Evolutionary conservation across 1,140 invertebrate species (phyloP), one percentile per base, ranked within the genome.

Genomic region (Drosophila burlai): DNA sequence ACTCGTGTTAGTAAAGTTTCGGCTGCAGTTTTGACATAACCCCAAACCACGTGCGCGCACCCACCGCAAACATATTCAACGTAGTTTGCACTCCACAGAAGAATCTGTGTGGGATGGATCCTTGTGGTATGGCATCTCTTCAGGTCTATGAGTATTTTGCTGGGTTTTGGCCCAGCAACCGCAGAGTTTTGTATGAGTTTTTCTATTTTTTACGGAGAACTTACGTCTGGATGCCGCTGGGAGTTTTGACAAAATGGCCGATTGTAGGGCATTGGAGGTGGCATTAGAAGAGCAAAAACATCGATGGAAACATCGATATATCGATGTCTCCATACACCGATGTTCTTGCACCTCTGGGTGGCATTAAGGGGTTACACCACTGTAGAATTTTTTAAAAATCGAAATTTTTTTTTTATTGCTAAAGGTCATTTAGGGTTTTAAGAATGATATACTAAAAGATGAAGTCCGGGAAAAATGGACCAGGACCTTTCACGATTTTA

Each of bases 161-260:
- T 24, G 18, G 18, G 15, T 8, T 50, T 72, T 60, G 7, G 2
- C 15, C 36, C 2, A 67, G 49, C 26, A 13, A 15, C 13, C 15
- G 16, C 42, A 29, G 2, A 38, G 13, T 40, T 26, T 40, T n/a
- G 3, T 11, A 0, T 31, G 3, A 21, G 16, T 11, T 38, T 40
- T 43, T 24, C 24, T 26, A 0, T 6, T 40, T 29, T 26, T 31
- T 34, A 31, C 10, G 10, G 10, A 36, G 15, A 58, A 95, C 96
- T 96, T 93, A 96, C 96, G 96, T 94, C 91, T 94, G 94, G 93
- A 96, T 95, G 96, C 96, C 96, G 96, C 95, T 95, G 95, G 95
- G 95, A 96, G 94, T 93, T 92, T 90, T 87, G 90, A 87, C 77
- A 81, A 93, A 93, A 93, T 93, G 93, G 86, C 76, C 74, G 93